Evolutionary conservation across 2,797 vertebrate species (phyloP), one percentile per base, ranked within the genome.

Genomic region (Labeo calbasu): DNA sequence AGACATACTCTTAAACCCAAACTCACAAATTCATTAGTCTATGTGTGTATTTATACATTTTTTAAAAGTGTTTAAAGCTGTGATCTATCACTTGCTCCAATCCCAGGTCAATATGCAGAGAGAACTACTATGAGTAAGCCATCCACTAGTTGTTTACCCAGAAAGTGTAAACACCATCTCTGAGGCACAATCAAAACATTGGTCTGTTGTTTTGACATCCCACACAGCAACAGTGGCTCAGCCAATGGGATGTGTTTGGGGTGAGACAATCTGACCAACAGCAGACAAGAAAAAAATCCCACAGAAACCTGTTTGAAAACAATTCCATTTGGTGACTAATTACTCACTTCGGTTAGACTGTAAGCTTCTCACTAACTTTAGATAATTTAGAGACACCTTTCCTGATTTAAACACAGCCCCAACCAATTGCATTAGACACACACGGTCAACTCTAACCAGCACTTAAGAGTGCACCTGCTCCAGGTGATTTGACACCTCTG

Each of bases 401-500:
- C 76, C 19, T 69, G 61, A 84, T 85, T 81, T 79, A 87, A 89
- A 85, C 66, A 57, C 36, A 28, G 36, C 5, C 50, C 76, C 59
- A 80, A 75, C 79, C 66, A 83, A 82, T 86, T 69, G 84, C 70
- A 89, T 82, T 79, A 46, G 59, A 84, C 50, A 81, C 80, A 77
- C 12, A 28, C 14, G 28, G 81, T 77, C 32, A 53, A 69, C 81
- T 80, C 76, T 77, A 63, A 70, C 69, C 48, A 83, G 84, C 65
- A 79, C 28, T 81, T 50, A 46, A 73, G 79, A 70, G 32, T 81
- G 83, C 89, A 89, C 87, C 89, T 89, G 89, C 81, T 87, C 63
- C 86, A 85, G 86, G 86, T 88, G 90, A 90, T 88, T 66, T 89
- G 92, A 91, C 92, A 93, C 91, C 92, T 94, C 93, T 92, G 91